phyloP scores from a whole-genome alignment of 2,113 vertebrate genomes.

The Pleuronectes platessa region DNA sequence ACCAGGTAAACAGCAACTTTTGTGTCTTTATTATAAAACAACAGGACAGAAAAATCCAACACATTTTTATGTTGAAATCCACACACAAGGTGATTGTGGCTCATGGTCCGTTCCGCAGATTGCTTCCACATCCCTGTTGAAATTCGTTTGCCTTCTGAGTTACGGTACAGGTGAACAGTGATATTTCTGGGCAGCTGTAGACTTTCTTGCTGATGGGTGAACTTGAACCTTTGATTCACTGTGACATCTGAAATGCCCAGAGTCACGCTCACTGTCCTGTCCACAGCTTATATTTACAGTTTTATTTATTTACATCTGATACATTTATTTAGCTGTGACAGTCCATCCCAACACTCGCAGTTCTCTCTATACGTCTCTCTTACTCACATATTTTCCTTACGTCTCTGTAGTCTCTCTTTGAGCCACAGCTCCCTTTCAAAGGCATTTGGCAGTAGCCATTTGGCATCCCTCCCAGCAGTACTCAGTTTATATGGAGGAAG shows the following conservation, averaged over 20 bases:
- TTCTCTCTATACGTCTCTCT: constrained; percentile 1
- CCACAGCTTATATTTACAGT: constrained; percentile 56
- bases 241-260: constrained; percentile 34
- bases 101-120: constrained; percentile 23
- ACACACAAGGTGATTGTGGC: constrained; percentile 43
- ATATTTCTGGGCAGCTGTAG: neutral
- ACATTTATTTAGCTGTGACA: constrained; percentile 26
- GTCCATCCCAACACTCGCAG: neutral
- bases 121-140: neutral
- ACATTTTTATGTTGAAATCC: constrained; percentile 35
- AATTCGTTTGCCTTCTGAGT: neutral
- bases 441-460: constrained; percentile 50
- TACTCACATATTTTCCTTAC: constrained; percentile 26
- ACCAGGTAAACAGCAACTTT: constrained; percentile 7
- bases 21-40: constrained; percentile 73
- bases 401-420: constrained; percentile 44
- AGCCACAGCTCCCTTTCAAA: constrained; percentile 45
- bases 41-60: constrained; percentile 62
- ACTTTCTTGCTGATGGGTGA: constrained; percentile 7
- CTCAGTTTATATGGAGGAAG: constrained; percentile 42
- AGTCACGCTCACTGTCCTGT: neutral
- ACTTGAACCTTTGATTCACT: constrained; percentile 52
- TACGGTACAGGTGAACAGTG: constrained; percentile 8
- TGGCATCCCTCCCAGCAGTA: constrained; percentile 16
- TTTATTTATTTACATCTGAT: constrained; percentile 56